phyloP scores from a whole-genome alignment of 1,140 invertebrate genomes.

The Zaprionus lachaisei region DNA sequence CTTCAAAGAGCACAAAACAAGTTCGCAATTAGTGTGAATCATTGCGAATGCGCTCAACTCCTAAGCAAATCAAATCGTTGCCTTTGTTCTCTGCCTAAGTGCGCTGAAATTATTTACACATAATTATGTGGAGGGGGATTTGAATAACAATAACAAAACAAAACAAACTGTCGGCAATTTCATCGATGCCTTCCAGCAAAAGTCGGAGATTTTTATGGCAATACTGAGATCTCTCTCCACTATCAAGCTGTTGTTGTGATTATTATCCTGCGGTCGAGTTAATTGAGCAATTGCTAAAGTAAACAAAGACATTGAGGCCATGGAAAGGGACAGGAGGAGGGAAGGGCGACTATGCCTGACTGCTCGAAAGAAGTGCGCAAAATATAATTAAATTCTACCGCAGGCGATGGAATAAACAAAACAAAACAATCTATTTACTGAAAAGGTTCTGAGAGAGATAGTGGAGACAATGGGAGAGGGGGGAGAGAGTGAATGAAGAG shows the following conservation, averaged over 20 bases:
- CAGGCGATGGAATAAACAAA: constrained; percentile 45
- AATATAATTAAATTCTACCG: constrained; percentile 62
- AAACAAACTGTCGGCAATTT: not conserved
- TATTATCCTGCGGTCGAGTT: constrained; percentile 61
- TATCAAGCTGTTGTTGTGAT: constrained; percentile 37
- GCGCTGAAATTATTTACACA: constrained; percentile 46
- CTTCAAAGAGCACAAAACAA: constrained; percentile 38
- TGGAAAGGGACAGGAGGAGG: not conserved
- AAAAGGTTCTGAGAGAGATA: not conserved
- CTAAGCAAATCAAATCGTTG: constrained; percentile 7
- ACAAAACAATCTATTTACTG: constrained; percentile 31
- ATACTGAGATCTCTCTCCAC: constrained; percentile 2
- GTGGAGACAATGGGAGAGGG: not conserved
- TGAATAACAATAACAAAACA: constrained; percentile 27
- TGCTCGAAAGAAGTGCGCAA: constrained; percentile 44
- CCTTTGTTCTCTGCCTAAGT: constrained; percentile 26
- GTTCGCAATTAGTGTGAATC: constrained; percentile 31
- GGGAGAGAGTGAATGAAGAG: too few species aligned
- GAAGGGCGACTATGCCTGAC: not conserved
- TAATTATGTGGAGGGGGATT: constrained; percentile 37
- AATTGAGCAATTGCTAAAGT: constrained; percentile 66
- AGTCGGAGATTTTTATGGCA: constrained; percentile 45
- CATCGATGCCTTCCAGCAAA: constrained; percentile 26
- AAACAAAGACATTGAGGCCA: constrained; percentile 44
- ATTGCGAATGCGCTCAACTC: constrained; percentile 26